Conservation (phyloP, 2,888 invertebrate species). For the Polydrusus pterygomalis region DNA sequence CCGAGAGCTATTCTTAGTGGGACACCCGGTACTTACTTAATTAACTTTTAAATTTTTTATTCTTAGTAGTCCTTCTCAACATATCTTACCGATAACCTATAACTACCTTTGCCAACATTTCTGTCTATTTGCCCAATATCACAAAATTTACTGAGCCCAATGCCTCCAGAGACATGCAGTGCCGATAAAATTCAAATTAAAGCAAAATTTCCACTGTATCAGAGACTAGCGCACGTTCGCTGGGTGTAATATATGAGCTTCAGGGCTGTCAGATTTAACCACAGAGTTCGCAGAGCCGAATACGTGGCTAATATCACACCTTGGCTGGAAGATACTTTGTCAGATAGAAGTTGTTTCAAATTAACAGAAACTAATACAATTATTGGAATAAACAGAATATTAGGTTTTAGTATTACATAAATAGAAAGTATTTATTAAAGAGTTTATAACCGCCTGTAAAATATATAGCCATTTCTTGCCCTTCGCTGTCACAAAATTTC, state of each 20-base stretch:
- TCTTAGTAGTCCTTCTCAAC: background rate
- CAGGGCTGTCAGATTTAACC: constrained; percentile 32
- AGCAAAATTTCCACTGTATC: constrained; percentile 20
- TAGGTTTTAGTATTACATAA: constrained; percentile 5
- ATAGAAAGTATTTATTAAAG: no score
- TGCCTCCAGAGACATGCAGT: constrained; percentile 9
- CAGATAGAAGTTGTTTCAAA: background rate
- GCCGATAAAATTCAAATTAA: constrained; percentile 28
- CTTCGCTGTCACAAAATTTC: no score
- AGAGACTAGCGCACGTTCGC: constrained; percentile 23
- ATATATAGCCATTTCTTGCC: no score
- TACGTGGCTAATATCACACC: constrained; percentile 37
- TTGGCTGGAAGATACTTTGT: background rate
- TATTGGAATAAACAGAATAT: constrained; percentile 10
- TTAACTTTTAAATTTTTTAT: background rate
- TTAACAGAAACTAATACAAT: background rate
- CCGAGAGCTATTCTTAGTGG: no score
- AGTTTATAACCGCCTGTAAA: no score
- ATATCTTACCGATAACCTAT: background rate
- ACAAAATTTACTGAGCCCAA: background rate
- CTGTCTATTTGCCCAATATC: constrained; percentile 6
- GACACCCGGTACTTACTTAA: no score
- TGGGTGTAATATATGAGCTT: constrained; percentile 9
- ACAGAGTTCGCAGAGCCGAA: constrained; percentile 17
- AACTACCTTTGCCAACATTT: background rate